phyloP scores from a whole-genome alignment of 2,113 vertebrate genomes.

The Sminthopsis crassicaudata region DNA sequence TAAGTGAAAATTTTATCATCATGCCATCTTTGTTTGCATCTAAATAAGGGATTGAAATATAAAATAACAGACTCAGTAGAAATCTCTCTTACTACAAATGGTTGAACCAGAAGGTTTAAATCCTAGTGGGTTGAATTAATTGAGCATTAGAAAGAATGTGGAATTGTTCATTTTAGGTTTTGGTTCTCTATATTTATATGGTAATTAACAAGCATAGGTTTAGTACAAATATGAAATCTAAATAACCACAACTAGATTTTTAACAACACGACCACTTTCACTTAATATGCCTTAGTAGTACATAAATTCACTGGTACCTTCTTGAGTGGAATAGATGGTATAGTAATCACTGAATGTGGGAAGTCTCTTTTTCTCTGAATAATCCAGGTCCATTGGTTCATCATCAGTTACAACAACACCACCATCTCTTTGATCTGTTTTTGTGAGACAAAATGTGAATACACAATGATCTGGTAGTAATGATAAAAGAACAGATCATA shows the following conservation, averaged over 20 bases:
- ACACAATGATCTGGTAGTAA: neutral
- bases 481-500: neutral
- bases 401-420: slow-evolving; percentile 57
- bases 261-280: neutral
- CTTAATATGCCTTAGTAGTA: neutral
- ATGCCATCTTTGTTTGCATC: neutral
- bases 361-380: slow-evolving; percentile 29
- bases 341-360: slow-evolving; percentile 68
- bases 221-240: neutral
- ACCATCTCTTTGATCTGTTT: slow-evolving; percentile 42
- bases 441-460: neutral
- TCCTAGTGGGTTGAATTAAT: neutral
- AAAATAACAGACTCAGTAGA: neutral
- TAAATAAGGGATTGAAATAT: neutral
- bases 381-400: neutral
- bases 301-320: neutral
- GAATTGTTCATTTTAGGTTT: neutral
- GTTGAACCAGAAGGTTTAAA: neutral
- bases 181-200: neutral
- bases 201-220: neutral
- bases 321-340: slow-evolving; percentile 65
- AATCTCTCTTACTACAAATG: neutral
- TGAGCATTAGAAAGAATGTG: neutral
- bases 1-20: neutral
- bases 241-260: neutral